Percentiles rank a stretch among this genome's conserved stretches.
phyloP scores from a whole-genome alignment of 1,140 invertebrate genomes.

The Rhynchophorus ferrugineus region DNA sequence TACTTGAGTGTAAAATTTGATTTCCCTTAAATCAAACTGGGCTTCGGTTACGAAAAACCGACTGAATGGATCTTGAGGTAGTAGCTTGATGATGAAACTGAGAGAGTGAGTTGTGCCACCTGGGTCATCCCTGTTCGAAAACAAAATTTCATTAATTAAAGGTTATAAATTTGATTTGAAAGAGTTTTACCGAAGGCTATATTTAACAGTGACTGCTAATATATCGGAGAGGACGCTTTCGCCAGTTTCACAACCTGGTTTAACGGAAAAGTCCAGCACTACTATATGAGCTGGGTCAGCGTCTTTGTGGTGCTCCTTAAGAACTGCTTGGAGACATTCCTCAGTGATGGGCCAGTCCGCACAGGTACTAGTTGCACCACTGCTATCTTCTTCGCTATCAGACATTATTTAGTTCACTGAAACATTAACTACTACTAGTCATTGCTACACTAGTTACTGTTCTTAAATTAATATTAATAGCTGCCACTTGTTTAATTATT shows the following conservation, averaged over 20 bases:
- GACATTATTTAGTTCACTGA: too few relatives aligned
- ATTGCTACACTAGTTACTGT: too few relatives aligned
- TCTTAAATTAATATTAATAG: too few relatives aligned
- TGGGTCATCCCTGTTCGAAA: slow-evolving; percentile 24
- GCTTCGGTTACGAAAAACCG: slow-evolving; percentile 70
- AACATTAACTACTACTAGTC: too few relatives aligned
- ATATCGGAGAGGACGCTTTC: slow-evolving; percentile 57
- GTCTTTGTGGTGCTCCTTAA: slow-evolving; percentile 47
- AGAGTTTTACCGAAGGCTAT: slow-evolving; percentile 35
- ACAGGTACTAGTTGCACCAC: slow-evolving; percentile 41
- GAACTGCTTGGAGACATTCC: slow-evolving; percentile 52
- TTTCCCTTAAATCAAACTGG: slow-evolving; percentile 73
- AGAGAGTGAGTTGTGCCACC: slow-evolving; percentile 35
- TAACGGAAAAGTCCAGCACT: slow-evolving; percentile 45
- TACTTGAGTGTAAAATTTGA: slow-evolving; percentile 74
- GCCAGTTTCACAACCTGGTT: slow-evolving; percentile 48
- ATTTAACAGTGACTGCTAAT: slow-evolving; percentile 50
- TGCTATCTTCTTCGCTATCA: slow-evolving; percentile 50
- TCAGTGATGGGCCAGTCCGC: slow-evolving; percentile 49
- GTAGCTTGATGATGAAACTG: slow-evolving; percentile 64
- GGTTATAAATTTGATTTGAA: too few relatives aligned
- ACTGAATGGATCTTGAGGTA: slow-evolving; percentile 66
- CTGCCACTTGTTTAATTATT: too few relatives aligned
- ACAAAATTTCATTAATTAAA: too few relatives aligned
- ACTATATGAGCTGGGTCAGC: slow-evolving; percentile 36